Conservation (phyloP, 2,113 vertebrate species). For the Chionis minor region DNA sequence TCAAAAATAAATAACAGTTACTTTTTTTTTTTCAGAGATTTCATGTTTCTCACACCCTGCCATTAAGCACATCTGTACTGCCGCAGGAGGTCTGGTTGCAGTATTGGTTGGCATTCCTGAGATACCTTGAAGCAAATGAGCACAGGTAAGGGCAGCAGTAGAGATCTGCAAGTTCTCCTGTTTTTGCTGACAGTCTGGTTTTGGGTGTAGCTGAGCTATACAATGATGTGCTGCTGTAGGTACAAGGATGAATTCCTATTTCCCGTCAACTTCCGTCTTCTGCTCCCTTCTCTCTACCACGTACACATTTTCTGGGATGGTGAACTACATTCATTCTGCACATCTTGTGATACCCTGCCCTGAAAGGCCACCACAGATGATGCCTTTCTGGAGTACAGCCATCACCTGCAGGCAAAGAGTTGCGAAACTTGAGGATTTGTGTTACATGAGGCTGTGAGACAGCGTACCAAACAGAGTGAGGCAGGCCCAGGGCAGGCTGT, state of each 20-base stretch:
- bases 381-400: not conserved
- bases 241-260: not conserved
- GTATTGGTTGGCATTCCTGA: not conserved
- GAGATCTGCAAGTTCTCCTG: not conserved
- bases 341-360: not conserved
- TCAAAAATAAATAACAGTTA: not conserved
- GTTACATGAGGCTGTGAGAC: not conserved
- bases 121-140: not conserved
- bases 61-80: not conserved
- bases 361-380: not conserved
- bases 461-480: not conserved
- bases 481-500: not conserved
- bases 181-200: not conserved
- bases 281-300: not conserved
- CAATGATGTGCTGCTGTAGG: not conserved
- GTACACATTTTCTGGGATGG: not conserved
- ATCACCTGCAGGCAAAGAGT: not conserved
- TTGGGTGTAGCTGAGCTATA: not conserved
- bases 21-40: not conserved
- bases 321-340: not conserved
- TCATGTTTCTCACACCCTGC: fast-evolving
- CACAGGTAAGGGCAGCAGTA: not conserved
- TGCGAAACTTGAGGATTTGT: not conserved
- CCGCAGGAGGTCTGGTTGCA: not conserved
- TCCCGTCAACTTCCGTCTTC: fast-evolving